These are phyloP conservation scores for Myiozetetes cayanensis DNA, from an alignment of 2,113 vertebrate species.

Conservation along the genomic window DNA sequence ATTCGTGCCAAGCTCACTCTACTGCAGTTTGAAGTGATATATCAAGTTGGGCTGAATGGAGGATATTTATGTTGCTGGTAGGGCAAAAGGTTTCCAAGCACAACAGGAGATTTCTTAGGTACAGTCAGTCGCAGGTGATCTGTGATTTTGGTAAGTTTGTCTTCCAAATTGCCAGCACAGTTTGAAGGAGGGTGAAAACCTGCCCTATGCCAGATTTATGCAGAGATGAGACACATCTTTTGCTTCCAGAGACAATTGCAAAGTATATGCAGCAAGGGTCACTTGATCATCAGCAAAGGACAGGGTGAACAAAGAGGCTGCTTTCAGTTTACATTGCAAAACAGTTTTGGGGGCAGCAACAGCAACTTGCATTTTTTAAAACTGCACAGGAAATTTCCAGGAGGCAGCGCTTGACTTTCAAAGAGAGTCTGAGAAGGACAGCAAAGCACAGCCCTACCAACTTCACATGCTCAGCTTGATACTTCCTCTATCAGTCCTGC, in stretches of 20 bases:
- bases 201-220: rapidly evolving
- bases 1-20: not conserved
- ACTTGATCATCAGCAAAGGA: not conserved
- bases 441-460: not conserved
- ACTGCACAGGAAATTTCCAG: not conserved
- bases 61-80: not conserved
- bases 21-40: rapidly evolving
- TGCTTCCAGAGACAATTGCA: not conserved
- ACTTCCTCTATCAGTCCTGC: not conserved
- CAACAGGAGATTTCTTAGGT: not conserved
- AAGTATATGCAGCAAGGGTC: not conserved
- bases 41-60: not conserved
- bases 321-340: not conserved
- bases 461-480: not conserved
- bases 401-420: not conserved
- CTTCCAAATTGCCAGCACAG: not conserved
- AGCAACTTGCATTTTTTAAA: not conserved
- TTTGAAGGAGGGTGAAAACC: not conserved
- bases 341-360: not conserved
- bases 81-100: not conserved
- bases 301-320: not conserved
- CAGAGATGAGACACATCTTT: not conserved
- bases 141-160: not conserved
- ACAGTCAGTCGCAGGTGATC: not conserved
- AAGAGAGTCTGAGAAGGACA: not conserved